Evolutionary conservation across 2,113 vertebrate genomes (phyloP).

Genomic region (Capra hircus): DNA sequence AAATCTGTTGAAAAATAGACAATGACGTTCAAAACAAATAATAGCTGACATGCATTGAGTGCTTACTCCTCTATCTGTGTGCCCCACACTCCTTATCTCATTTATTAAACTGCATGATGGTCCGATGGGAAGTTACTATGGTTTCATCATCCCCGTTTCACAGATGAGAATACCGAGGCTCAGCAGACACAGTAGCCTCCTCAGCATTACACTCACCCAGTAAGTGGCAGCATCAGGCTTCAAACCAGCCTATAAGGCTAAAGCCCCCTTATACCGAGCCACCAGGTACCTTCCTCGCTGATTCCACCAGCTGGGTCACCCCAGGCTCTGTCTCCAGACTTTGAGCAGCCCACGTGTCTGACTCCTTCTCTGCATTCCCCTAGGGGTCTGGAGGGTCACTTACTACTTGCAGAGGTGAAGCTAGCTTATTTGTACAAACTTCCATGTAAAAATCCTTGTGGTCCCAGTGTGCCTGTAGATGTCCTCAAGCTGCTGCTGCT

Average conservation of each 20-base stretch:
- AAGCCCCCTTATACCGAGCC: neutral
- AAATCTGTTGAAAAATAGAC: neutral
- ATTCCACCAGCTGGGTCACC: neutral
- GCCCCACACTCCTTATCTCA: neutral
- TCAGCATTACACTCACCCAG: too few relatives aligned
- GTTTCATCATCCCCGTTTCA: neutral
- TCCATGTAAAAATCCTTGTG: neutral
- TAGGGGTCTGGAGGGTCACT: neutral
- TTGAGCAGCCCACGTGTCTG: neutral
- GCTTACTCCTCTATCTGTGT: neutral
- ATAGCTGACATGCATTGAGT: neutral
- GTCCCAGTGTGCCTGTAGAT: rapidly evolving
- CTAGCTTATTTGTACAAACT: neutral
- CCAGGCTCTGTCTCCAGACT: neutral
- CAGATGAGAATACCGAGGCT: neutral
- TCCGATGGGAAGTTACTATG: neutral
- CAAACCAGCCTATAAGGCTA: neutral
- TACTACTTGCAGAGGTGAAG: neutral
- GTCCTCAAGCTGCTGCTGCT: neutral
- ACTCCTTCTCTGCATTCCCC: neutral
- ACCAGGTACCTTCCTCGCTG: neutral
- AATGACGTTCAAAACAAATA: neutral
- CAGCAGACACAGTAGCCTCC: neutral
- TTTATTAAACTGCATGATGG: neutral
- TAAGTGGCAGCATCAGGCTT: neutral